Evolutionary conservation across 2,797 vertebrate genomes (phyloP), one percentile per base, ranked within the genome.

Genomic region (Cuculus canorus): DNA sequence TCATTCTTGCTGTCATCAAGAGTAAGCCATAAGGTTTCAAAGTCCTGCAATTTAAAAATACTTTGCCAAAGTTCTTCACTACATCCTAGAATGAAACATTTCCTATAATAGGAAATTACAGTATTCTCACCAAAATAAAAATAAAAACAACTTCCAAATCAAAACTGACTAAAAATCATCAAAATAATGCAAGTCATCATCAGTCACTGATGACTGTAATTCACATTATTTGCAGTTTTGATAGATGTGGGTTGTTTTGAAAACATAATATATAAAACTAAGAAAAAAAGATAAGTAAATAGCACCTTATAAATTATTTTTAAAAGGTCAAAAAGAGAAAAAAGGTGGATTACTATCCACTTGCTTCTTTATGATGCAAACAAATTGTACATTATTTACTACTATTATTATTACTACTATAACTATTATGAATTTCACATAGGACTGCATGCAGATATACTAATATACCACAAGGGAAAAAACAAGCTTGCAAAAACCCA

Each of bases 1-100:
- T 48, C 95, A 43, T 88, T 86, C 63, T 83, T 90, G 65, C 32
- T 91, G 1, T 87, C 85, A 88, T 96, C 95, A 76, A 98, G 95
- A 92, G 97, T 93, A 89, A 93, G 48, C 98, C 98, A 98, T 18
- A 97, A 77, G 65, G 97, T 92, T 52, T 98, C 96, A 89, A 98
- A 98, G 61, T 98, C 97, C 98, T 98, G 87, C 10, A 97, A 96
- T 94, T 68, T 60, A 88, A 93, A 82, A 86, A 80, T 61, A 87
- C 47, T 57, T 91, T 90, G 25, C 21, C 64, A n/a, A 64, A 73
- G 28, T 71, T 78, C 23, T 92, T 86, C 32, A 56, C 17, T 52
- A 24, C 15, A 15, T 59, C 30, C 32, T 61, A 69, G 23, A 89
- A 93, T 28, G 47, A 75, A 73, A 65, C 35, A 77, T 64, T 32